Conservation (phyloP, 1,140 invertebrate genomes). For the Cotesia glomerata region DNA sequence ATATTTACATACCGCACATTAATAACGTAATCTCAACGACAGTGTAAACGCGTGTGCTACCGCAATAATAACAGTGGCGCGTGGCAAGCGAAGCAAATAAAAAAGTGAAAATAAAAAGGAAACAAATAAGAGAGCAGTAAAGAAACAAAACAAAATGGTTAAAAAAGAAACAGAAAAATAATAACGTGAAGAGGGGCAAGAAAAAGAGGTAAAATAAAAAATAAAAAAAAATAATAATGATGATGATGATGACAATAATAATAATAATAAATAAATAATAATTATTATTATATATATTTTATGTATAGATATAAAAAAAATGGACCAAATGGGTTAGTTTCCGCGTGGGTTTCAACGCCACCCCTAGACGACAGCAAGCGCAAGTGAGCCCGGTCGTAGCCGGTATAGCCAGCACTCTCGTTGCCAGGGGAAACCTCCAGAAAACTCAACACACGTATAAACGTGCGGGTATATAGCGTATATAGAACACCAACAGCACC, state of each 20-base stretch:
- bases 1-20: background rate
- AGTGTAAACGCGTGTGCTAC: background rate
- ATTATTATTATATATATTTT: background rate
- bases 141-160: too few relatives aligned
- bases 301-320: constrained; percentile 14
- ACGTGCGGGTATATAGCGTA: constrained; percentile 20
- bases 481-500: constrained; percentile 17
- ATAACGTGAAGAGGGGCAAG: background rate
- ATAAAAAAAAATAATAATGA: background rate
- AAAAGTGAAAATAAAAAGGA: background rate
- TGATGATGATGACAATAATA: background rate
- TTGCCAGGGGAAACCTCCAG: constrained; percentile 64
- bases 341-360: constrained; percentile 57
- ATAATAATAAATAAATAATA: background rate
- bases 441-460: constrained; percentile 57
- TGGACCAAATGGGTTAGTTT: constrained; percentile 45
- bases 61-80: background rate
- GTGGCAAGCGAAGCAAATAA: background rate
- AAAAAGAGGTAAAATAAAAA: background rate
- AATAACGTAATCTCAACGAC: background rate
- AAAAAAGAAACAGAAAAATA: background rate
- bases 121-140: too few relatives aligned
- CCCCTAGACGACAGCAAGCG: constrained; percentile 42
- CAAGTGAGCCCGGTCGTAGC: constrained; percentile 25
- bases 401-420: constrained; percentile 49